Base-by-base conservation (phyloP, 2,113 vertebrate genomes). In the Empidonax alnorum region DNA sequence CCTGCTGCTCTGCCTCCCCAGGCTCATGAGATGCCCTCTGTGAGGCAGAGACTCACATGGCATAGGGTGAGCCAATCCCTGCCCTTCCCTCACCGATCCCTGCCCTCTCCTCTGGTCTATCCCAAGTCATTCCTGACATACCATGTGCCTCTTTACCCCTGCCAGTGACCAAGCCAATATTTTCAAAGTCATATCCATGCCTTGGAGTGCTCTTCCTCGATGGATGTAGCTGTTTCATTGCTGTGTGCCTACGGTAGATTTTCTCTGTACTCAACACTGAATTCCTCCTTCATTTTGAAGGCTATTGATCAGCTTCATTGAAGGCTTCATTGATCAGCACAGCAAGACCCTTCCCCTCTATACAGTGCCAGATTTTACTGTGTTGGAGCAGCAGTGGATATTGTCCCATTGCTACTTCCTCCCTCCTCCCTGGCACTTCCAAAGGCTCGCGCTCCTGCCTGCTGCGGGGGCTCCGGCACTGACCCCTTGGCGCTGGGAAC, bases 1-100 rank as follows among this genome's bases (percentile, higher is more conserved):
- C 50, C 76, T 59, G 59, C 53, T 35, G 21, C 0, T 0, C 31
- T 63, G 20, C 35, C 14, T 69, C 27, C 14, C 18, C 15, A 2
- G 31, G 12, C 35, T 15, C 1, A 2, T 24, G 50, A 49, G 59
- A 44, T 66, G 16, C 8, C 10, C 16, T 21, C 3, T 9, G 13
- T 0, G 11, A 63, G 56, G 50, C 50, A 89, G 65, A 2, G 18
- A 65, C 28, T 3, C 3, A 3, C 3, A 5, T 3, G 14, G 39
- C 87, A 37, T n/a, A 33, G 67, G 3, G 14, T 18, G 65, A 87
- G 22, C 16, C 0, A 9, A 42, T 69, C 31, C 25, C 44, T 65
- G 44, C 21, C 8, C 30, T 53, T 59, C 77, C 33, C 44, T 67
- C 21, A 37, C 35, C 44, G 28, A 39, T 10, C 37, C 14, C 37